Percentiles rank a stretch among this genome's conserved stretches.
Evolutionary conservation across 2,888 invertebrate species (phyloP).

Genomic region (Agriotes lineatus): DNA sequence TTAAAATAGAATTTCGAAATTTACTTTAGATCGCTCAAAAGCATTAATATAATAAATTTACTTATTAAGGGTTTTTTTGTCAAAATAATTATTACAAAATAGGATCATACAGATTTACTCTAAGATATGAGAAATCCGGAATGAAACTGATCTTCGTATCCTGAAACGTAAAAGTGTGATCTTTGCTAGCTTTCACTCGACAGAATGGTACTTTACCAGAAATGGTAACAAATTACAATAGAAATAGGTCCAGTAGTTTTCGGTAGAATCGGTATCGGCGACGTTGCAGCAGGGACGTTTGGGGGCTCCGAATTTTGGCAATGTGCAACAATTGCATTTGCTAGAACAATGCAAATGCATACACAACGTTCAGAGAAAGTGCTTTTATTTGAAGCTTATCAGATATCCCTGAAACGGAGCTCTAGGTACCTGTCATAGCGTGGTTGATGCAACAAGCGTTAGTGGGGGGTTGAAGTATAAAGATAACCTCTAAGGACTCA

Average conservation of each 20-base stretch:
- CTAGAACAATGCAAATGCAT: constrained; percentile 30
- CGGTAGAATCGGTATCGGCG: no score
- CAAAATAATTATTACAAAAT: no score
- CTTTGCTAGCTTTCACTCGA: constrained; percentile 7
- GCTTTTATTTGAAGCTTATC: constrained; percentile 39
- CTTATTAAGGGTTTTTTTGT: no score
- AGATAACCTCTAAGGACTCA: constrained; percentile 46
- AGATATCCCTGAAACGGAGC: constrained; percentile 42
- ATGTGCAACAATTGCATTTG: background rate
- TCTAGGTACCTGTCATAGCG: constrained; percentile 18
- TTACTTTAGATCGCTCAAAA: no score
- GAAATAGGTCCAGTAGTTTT: background rate
- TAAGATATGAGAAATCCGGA: no score
- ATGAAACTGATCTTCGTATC: constrained; percentile 21
- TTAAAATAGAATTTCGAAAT: no score
- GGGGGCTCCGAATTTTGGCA: no score
- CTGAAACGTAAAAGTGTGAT: constrained; percentile 13
- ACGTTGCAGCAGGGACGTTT: no score
- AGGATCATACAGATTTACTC: no score
- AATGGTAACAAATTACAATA: background rate
- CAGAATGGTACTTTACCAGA: background rate
- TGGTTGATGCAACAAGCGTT: constrained; percentile 35
- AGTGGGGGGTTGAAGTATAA: constrained; percentile 53
- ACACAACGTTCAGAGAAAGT: constrained; percentile 43
- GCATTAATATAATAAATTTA: no score